Evolutionary conservation across 2,888 invertebrate species (phyloP).

Genomic region (Hedychridium roseum): DNA sequence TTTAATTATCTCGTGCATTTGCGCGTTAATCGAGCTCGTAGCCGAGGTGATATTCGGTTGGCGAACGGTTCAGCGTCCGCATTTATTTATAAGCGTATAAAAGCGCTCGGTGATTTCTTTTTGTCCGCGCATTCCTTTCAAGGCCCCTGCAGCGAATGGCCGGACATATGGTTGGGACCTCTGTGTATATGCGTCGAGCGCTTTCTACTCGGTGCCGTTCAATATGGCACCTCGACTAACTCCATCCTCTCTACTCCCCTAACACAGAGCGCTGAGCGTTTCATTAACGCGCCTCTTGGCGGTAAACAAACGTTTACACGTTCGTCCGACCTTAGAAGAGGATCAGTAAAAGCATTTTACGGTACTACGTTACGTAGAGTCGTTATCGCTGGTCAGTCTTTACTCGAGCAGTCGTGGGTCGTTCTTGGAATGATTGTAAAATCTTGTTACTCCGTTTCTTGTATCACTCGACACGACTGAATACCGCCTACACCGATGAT

Average conservation of each 20-base stretch:
- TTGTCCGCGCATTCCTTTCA: conserved; percentile 51
- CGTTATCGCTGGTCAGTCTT: too few species aligned
- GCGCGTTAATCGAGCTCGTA: conserved; percentile 2
- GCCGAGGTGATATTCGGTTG: neutral
- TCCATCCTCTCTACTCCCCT: conserved; percentile 5
- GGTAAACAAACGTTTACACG: too few species aligned
- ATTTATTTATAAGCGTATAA: conserved; percentile 44
- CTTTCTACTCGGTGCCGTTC: conserved; percentile 49
- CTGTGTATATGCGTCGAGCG: conserved; percentile 21
- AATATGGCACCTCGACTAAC: conserved; percentile 29
- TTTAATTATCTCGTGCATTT: neutral
- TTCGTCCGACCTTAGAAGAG: too few species aligned
- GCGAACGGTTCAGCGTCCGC: conserved; percentile 23
- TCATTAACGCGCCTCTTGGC: too few species aligned
- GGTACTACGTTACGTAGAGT: too few species aligned
- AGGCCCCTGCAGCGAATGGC: conserved; percentile 44
- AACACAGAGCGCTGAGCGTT: too few species aligned
- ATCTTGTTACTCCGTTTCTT: too few species aligned
- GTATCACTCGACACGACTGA: too few species aligned
- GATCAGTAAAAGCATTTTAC: too few species aligned
- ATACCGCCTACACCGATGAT: too few species aligned
- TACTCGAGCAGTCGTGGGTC: too few species aligned
- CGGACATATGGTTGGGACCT: conserved; percentile 3
- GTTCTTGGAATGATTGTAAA: too few species aligned
- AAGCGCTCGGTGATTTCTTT: conserved; percentile 49